Conservation (phyloP, 2,797 vertebrate species). For the Pempheris klunzingeri region DNA sequence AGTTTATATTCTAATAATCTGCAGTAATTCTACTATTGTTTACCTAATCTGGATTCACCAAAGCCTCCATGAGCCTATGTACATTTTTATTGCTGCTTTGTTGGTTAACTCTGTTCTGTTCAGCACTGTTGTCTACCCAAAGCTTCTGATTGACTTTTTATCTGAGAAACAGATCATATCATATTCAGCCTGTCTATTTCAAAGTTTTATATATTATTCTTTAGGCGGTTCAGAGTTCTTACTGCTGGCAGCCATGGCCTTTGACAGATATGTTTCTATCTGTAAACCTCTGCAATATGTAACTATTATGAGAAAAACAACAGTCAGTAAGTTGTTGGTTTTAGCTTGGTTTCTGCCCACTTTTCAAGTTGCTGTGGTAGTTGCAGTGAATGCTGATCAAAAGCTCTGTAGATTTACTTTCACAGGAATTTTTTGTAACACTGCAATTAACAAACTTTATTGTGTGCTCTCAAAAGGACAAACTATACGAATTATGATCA, state of each 20-base stretch:
- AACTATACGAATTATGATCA: accelerated
- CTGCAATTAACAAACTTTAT: not conserved
- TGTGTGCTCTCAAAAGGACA: not conserved
- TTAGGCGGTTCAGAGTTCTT: not conserved
- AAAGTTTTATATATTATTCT: conserved; percentile 35
- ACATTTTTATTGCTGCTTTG: conserved; percentile 68
- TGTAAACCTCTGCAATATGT: not conserved
- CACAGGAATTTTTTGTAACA: conserved; percentile 17
- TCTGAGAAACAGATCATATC: conserved; percentile 52
- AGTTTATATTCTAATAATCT: conserved; percentile 46
- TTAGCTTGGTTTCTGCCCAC: conserved; percentile 34
- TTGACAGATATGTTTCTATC: too few species aligned
- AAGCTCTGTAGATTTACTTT: conserved; percentile 16
- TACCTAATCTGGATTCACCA: conserved; percentile 34
- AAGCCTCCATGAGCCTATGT: conserved; percentile 72
- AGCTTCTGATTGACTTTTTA: conserved; percentile 50
- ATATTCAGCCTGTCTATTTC: conserved; percentile 31
- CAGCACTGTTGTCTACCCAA: conserved; percentile 51
- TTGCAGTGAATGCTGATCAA: not conserved
- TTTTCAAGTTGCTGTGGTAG: not conserved
- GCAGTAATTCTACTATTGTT: conserved; percentile 48
- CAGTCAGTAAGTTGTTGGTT: conserved; percentile 13
- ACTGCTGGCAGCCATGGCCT: too few species aligned
- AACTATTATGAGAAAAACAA: not conserved
- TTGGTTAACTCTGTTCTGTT: conserved; percentile 44